Percentiles rank a stretch among this genome's conserved stretches.
phyloP scores from a whole-genome alignment of 2,113 vertebrate genomes.

The Tetrao urogallus region DNA sequence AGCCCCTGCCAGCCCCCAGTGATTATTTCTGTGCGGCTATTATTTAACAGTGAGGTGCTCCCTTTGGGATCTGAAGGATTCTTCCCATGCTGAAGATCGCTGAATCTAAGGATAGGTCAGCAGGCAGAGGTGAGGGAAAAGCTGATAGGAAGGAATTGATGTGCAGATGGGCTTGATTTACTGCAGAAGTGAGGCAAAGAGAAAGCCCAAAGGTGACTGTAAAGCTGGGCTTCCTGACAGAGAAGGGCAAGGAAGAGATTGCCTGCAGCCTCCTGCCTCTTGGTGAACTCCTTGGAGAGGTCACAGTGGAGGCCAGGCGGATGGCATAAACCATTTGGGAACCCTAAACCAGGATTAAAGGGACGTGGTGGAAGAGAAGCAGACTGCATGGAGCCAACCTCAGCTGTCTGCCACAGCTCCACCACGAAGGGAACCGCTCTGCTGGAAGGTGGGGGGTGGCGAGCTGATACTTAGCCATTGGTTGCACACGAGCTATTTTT shows the following conservation, averaged over 20 bases:
- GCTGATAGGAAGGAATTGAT: neutral
- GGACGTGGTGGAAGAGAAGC: neutral
- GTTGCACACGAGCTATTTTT: neutral
- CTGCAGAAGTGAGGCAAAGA: neutral
- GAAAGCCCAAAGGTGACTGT: neutral
- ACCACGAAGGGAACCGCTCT: neutral
- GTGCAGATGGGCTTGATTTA: neutral
- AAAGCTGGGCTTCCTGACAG: neutral
- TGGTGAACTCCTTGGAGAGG: neutral
- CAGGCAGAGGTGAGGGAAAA: neutral
- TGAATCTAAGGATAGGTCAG: neutral
- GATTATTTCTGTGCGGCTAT: neutral
- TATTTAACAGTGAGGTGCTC: neutral
- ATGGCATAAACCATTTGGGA: neutral
- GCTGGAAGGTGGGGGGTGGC: neutral
- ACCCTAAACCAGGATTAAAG: neutral
- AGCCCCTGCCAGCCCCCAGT: slow-evolving; percentile 14
- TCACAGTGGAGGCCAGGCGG: neutral
- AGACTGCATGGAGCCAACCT: neutral
- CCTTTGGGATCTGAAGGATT: slow-evolving; percentile 11
- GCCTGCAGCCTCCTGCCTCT: neutral
- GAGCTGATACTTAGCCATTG: neutral
- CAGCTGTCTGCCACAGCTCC: neutral
- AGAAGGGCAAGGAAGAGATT: neutral
- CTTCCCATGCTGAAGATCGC: neutral